These are phyloP conservation scores for Chymomyza amoena DNA, from an alignment of 2,888 invertebrate genomes.

Conservation along the genomic window DNA sequence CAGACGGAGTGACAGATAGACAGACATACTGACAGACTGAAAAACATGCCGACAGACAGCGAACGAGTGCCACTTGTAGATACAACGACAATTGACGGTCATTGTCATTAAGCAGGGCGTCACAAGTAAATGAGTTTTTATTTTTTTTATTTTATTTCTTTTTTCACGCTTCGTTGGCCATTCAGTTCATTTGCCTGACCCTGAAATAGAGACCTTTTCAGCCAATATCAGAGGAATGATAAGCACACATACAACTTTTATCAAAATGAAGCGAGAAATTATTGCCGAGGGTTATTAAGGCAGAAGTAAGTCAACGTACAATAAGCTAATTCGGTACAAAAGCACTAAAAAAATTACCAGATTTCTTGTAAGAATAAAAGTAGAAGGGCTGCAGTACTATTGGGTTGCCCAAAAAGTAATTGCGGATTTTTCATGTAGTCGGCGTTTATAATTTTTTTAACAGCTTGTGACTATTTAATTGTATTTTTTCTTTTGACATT, in stretches of 20 bases:
- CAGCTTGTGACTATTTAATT: too few relatives aligned
- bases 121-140: conserved; percentile 66
- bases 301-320: not conserved
- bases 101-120: conserved; percentile 62
- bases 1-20: conserved; percentile 38
- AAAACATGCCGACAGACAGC: not conserved
- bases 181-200: conserved; percentile 37
- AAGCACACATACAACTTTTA: not conserved
- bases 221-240: not conserved
- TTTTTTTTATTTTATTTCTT: conserved; percentile 42
- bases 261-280: not conserved
- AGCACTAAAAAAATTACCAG: not conserved
- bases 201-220: not conserved
- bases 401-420: too few relatives aligned
- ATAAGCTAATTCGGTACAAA: not conserved
- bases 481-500: too few relatives aligned
- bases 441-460: too few relatives aligned
- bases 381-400: too few relatives aligned
- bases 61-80: conserved; percentile 25
- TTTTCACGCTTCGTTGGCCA: conserved; percentile 44
- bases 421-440: too few relatives aligned
- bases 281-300: not conserved
- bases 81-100: conserved; percentile 60
- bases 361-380: too few relatives aligned
- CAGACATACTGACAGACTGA: not conserved